Evolutionary conservation across 1,140 invertebrate species (phyloP).

Genomic region (Nomia melanderi): DNA sequence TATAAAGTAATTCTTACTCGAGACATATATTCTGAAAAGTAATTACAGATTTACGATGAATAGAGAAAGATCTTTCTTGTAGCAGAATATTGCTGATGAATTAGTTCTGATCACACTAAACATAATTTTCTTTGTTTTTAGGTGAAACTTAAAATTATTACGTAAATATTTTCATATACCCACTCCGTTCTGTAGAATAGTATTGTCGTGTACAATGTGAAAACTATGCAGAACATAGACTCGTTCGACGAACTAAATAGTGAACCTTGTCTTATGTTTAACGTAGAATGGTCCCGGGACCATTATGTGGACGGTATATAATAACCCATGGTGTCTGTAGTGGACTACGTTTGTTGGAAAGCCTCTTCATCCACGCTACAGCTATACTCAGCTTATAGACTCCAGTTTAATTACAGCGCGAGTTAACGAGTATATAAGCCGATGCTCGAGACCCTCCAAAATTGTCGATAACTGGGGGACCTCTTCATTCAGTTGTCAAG

Average conservation of each 20-base stretch:
- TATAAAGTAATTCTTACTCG: too few relatives aligned
- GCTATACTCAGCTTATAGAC: slow-evolving; percentile 57
- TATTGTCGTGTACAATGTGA: slow-evolving; percentile 8
- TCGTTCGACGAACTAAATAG: slow-evolving; percentile 18
- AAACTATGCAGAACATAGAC: background rate
- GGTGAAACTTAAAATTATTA: too few relatives aligned
- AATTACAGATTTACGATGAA: too few relatives aligned
- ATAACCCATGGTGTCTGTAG: slow-evolving; percentile 57
- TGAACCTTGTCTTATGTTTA: slow-evolving; percentile 51
- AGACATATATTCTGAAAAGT: too few relatives aligned
- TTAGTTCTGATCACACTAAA: too few relatives aligned
- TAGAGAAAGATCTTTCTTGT: too few relatives aligned
- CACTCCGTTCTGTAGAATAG: background rate
- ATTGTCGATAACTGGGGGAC: slow-evolving; percentile 53
- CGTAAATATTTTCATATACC: background rate
- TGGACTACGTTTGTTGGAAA: slow-evolving; percentile 41
- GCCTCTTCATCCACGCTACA: slow-evolving; percentile 53
- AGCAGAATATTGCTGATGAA: too few relatives aligned
- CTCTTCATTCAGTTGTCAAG: slow-evolving; percentile 31
- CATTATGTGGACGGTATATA: slow-evolving; percentile 44
- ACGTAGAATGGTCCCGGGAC: slow-evolving; percentile 40
- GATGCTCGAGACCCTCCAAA: slow-evolving; percentile 24
- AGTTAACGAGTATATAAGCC: slow-evolving; percentile 55
- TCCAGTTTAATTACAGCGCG: slow-evolving; percentile 61
- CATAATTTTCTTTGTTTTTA: too few relatives aligned